Conservation (phyloP, 2,113 vertebrate species). For the Amazona vittata region DNA sequence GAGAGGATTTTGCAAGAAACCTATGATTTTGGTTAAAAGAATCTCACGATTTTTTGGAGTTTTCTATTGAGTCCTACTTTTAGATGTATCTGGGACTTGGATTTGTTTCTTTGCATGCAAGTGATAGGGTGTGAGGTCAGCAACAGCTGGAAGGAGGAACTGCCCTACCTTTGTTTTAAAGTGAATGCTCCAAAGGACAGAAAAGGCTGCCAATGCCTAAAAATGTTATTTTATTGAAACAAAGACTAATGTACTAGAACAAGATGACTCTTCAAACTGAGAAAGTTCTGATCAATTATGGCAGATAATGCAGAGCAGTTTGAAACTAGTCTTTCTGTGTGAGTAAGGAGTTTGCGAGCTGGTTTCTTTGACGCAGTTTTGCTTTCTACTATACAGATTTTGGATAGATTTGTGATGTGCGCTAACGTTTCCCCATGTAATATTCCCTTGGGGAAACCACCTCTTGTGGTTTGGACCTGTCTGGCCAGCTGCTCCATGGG, state of each 20-base stretch:
- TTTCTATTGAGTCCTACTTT: neutral
- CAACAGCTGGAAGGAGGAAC: neutral
- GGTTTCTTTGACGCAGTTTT: neutral
- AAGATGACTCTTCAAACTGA: neutral
- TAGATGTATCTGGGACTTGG: neutral
- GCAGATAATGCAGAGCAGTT: neutral
- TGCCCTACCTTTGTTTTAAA: neutral
- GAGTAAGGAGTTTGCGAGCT: neutral
- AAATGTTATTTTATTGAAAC: neutral
- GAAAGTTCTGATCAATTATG: neutral
- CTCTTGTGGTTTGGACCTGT: neutral
- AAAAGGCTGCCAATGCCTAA: neutral
- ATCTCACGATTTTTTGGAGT: fast-evolving
- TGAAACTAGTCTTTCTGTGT: neutral
- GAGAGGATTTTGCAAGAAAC: neutral
- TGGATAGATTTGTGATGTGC: neutral
- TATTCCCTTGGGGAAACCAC: neutral
- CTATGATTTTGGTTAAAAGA: neutral
- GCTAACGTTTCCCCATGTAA: neutral
- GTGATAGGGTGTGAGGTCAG: neutral
- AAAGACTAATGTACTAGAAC: neutral
- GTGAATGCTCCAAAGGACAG: neutral
- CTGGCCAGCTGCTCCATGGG: neutral
- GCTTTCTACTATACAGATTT: neutral
- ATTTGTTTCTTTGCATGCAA: neutral